phyloP scores from a whole-genome alignment of 1,140 invertebrate species.

The Meteorus sp. region DNA sequence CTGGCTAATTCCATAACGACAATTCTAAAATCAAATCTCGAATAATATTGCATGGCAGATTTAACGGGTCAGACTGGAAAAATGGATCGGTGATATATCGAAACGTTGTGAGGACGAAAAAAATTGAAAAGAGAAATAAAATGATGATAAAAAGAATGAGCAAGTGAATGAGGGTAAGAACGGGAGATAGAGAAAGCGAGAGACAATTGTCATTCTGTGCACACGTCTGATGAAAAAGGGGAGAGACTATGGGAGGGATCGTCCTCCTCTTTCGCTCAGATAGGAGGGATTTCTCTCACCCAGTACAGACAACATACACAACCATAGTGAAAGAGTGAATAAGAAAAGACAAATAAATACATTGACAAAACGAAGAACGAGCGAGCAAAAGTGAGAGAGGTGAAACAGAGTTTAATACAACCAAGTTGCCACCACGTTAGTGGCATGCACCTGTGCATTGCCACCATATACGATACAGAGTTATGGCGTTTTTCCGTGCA shows the following conservation, averaged over 20 bases:
- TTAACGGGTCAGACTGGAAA: too few species aligned
- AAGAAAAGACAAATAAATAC: too few species aligned
- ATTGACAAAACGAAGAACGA: too few species aligned
- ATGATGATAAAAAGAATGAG: not conserved
- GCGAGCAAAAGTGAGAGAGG: too few species aligned
- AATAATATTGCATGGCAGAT: too few species aligned
- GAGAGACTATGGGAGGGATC: conserved; percentile 12
- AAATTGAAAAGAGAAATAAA: not conserved
- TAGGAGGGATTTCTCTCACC: conserved; percentile 18
- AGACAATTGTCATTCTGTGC: conserved; percentile 12
- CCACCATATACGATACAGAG: conserved; percentile 52
- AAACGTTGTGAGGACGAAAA: not conserved
- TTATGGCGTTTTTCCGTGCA: conserved; percentile 55
- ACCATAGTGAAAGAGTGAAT: too few species aligned
- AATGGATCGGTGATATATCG: not conserved
- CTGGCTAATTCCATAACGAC: too few species aligned
- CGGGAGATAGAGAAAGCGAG: not conserved
- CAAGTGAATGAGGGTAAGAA: too few species aligned
- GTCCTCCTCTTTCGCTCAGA: not conserved
- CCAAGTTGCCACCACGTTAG: not conserved
- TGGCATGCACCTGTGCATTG: conserved; percentile 53
- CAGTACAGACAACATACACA: too few species aligned
- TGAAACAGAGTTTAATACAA: not conserved
- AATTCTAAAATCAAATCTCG: too few species aligned
- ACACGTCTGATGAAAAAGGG: conserved; percentile 4